Conservation (phyloP, 2,113 vertebrate genomes). For the Semnopithecus entellus region DNA sequence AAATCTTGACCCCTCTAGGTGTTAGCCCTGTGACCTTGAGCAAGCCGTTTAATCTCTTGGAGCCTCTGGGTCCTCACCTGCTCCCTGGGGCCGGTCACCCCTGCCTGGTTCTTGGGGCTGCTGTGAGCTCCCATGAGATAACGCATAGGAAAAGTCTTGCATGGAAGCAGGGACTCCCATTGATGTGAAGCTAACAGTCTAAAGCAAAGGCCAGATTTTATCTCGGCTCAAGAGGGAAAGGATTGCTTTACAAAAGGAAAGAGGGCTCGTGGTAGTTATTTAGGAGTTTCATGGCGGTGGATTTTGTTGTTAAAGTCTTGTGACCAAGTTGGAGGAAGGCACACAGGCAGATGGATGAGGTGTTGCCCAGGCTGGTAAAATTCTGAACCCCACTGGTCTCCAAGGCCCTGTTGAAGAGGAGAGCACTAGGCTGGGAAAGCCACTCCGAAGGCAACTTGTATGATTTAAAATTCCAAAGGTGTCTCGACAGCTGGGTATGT, state of each 20-base stretch:
- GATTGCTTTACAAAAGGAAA: neutral
- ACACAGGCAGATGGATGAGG: neutral
- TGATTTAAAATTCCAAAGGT: conserved; percentile 37
- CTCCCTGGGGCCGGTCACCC: neutral
- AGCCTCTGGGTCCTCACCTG: neutral
- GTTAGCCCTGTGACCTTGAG: neutral
- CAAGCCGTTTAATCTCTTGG: neutral
- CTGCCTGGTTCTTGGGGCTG: neutral
- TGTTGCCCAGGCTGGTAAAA: neutral
- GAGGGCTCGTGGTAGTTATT: neutral
- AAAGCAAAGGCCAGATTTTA: neutral
- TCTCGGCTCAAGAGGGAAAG: neutral
- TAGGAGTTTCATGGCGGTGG: neutral
- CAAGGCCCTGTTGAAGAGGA: neutral
- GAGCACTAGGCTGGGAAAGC: neutral
- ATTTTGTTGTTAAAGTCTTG: neutral
- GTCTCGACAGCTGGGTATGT: conserved; percentile 38
- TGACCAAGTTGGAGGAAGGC: neutral
- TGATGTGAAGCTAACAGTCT: neutral
- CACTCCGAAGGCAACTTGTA: neutral
- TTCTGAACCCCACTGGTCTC: neutral
- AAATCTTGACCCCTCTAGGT: neutral
- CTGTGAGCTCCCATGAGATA: neutral
- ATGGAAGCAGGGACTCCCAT: neutral
- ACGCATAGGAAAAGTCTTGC: neutral